Base-by-base conservation (phyloP, 2,888 invertebrate genomes). In the Platycheirus rosarum region DNA sequence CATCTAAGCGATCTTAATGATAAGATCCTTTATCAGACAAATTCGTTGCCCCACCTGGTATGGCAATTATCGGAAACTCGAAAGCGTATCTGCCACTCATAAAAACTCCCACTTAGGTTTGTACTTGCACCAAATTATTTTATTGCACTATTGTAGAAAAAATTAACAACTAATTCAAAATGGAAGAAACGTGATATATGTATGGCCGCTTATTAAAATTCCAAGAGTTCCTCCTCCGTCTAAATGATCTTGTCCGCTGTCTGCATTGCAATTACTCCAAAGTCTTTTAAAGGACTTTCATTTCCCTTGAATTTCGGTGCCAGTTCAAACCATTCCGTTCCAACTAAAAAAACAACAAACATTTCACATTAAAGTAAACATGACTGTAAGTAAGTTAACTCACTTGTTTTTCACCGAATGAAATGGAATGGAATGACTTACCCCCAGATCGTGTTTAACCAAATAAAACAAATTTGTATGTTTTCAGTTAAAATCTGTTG, bases 321-420 rank as follows among this genome's bases (percentile, higher is more conserved):
- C 1, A 23, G 5, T 7, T 37, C 71, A 63, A 82, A 63, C 82
- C 71, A 77, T 55, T 68, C 71, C 71, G 62, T 4, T 73, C 46
- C 46, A 68, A 26, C 82, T 82, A 73, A 32, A 77, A 23, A 80
- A 48, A 82, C 71, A 57, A 42, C 42, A 40, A 60, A 44, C 29
- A 6, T 26, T 23, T 55, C 35, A 71, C 11, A 53, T 40, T 37
- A 57, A 42, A 65, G 62, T 20, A 29, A 57, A 23, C 18, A 9
- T 32, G 40, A 42, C 20, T 13, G 55, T 51, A 9, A 32, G n/a
- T 6, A 29, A 35, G n/a, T n/a, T n/a, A n/a, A n/a, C n/a, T 71
- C 63, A 71, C 40, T 73, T 66, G 77, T 37, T 77, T 82, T 68
- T 77, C 77, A 68, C 46, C 77, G 77, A 82, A 55, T 66, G 55